These are phyloP conservation scores for Eufriesea mexicana DNA, from an alignment of 1,140 invertebrate genomes.

Conservation along the genomic window DNA sequence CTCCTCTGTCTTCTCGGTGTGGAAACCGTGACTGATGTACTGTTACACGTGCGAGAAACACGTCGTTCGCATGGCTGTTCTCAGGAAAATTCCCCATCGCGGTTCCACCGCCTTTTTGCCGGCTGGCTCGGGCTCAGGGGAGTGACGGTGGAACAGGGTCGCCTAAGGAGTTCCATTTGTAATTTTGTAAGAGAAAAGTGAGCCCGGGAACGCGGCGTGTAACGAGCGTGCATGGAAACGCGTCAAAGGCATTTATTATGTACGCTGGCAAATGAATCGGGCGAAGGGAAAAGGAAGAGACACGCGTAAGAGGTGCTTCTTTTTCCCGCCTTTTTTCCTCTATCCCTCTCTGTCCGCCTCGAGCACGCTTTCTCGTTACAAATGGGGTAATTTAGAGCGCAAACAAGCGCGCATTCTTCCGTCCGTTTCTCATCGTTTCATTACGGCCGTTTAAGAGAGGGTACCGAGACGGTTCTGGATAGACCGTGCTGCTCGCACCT, in stretches of 20 bases:
- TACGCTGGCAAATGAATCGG: conserved; percentile 2
- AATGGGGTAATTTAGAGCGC: conserved; percentile 31
- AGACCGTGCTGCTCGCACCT: conserved; percentile 3
- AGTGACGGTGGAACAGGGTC: not conserved
- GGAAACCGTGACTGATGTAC: not conserved
- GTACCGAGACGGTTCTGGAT: not conserved
- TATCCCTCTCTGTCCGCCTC: not conserved
- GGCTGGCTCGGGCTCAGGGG: no score
- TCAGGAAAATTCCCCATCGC: not conserved
- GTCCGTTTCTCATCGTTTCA: conserved; percentile 26
- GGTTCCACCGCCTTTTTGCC: not conserved
- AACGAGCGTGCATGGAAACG: not conserved
- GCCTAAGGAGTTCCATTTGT: not conserved
- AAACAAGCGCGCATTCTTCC: conserved; percentile 28
- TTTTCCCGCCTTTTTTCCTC: not conserved
- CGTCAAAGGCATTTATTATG: not conserved
- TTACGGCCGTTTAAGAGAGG: conserved; percentile 28
- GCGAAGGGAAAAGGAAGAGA: conserved; percentile 14
- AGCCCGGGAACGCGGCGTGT: not conserved
- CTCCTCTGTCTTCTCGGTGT: not conserved
- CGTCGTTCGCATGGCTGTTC: not conserved
- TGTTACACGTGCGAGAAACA: conserved; percentile 5
- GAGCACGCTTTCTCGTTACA: not conserved
- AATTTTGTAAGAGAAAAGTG: not conserved
- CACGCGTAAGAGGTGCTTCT: not conserved